phyloP scores from a whole-genome alignment of 2,113 vertebrate genomes.

The Lamprologus ornatipinnis region DNA sequence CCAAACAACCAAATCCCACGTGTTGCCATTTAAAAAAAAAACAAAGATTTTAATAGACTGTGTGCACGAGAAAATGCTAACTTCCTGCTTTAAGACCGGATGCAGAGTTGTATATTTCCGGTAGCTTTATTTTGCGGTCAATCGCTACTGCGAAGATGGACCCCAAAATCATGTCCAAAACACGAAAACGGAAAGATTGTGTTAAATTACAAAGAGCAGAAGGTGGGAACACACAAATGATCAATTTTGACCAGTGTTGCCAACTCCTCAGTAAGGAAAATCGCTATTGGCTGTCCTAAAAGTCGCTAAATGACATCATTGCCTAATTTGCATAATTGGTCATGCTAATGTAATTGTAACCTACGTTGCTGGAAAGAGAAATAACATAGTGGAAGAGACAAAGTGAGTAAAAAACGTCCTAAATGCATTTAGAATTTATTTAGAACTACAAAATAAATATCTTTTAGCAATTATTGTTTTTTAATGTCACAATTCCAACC shows the following conservation, averaged over 20 bases:
- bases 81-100: neutral
- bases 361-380: too few species aligned
- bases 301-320: too few species aligned
- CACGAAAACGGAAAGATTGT: neutral
- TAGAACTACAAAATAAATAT: too few species aligned
- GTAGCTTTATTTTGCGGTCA: neutral
- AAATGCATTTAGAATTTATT: too few species aligned
- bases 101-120: neutral
- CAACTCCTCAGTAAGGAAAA: too few species aligned
- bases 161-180: neutral
- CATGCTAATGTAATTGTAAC: too few species aligned
- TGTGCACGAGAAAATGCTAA: neutral
- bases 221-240: neutral
- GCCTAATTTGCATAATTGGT: too few species aligned
- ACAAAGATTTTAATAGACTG: rapidly evolving
- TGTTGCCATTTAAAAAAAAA: neutral
- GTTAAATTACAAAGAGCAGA: neutral
- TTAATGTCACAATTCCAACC: too few species aligned
- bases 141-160: neutral
- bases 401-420: too few species aligned
- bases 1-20: neutral
- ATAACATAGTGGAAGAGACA: too few species aligned
- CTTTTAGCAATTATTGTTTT: too few species aligned
- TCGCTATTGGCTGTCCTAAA: too few species aligned
- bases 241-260: neutral